Base-by-base conservation (phyloP, 2,888 invertebrate species). In the Suillia variegata region DNA sequence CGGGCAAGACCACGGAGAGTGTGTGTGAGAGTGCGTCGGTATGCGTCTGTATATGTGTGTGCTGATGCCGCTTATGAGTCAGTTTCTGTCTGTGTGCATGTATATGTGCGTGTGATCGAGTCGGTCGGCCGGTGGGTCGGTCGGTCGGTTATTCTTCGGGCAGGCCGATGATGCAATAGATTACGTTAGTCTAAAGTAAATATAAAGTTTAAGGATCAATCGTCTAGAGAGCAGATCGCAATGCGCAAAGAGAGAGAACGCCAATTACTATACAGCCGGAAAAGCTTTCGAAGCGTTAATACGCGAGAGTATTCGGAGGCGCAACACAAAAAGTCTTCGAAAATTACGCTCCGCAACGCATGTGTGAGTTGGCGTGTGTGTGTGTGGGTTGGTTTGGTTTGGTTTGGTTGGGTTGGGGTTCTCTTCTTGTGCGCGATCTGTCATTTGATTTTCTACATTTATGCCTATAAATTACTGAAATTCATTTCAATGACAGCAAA, bases 401-500 rank as follows among this genome's bases (percentile, higher is more conserved):
- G 3, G 6, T 57, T 49, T 57, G 54, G 54, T 48, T 57, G 22
- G 54, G 62, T 57, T 61, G 55, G 55, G 34, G 34, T 52, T 57
- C 55, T 57, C 56, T 60, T n/a, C n/a, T n/a, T 26, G 26, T 26
- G 10, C 26, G 38, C 38, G 38, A 38, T 38, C 38, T 8, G 10
- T 26, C 26, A 26, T 5, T 26, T 10, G n/a, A 38, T 45, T 20
- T 20, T 45, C 18, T 4, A 20, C 45, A 45, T 45, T 45, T 45
- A 20, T 45, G 20, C 45, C 45, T 20, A 45, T 20, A 45, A 17
- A 45, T 20, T 20, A 45, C 21, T 50, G 20, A 66, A 71, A 70
- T 65, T 66, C 63, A 65, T 74, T 74, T 74, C 71, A 71, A 71
- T 71, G 74, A 71, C 72, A 73, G n/a, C n/a, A n/a, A n/a, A 67